Evolutionary conservation across 2,888 invertebrate species (phyloP).

Genomic region (Beris morrisii): DNA sequence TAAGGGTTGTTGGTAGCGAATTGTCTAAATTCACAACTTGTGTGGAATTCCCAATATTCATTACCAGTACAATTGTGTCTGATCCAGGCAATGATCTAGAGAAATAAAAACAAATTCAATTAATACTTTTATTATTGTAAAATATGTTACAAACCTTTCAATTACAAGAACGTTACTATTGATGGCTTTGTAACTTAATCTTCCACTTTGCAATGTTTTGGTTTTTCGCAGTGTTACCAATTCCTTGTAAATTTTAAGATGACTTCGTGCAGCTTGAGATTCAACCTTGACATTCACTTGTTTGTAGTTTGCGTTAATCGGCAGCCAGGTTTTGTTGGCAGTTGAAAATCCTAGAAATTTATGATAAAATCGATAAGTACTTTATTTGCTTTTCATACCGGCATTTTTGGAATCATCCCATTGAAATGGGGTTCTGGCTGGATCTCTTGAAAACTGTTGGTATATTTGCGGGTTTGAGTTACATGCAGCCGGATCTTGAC

Average conservation of each 20-base stretch:
- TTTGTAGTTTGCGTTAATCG: conserved; percentile 60
- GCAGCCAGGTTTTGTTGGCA: conserved; percentile 51
- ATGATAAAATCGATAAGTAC: no score
- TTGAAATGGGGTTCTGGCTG: conserved; percentile 65
- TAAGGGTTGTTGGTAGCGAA: no score
- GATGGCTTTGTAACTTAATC: conserved; percentile 29
- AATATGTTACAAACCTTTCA: no score
- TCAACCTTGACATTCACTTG: conserved; percentile 62
- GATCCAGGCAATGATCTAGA: no score
- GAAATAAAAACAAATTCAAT: no score
- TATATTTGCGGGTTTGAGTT: conserved; percentile 65
- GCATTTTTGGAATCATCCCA: conserved; percentile 59
- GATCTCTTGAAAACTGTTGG: conserved; percentile 62
- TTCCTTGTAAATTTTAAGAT: conserved; percentile 63
- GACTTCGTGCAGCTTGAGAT: conserved; percentile 55
- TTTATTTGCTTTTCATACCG: neutral
- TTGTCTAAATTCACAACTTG: no score
- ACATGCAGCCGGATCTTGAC: conserved; percentile 66
- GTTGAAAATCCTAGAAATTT: conserved; percentile 45
- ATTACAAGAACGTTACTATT: no score
- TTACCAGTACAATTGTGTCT: no score
- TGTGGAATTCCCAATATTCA: no score
- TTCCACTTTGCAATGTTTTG: conserved; percentile 42
- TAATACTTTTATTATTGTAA: no score
- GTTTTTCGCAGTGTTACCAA: conserved; percentile 56